Base-by-base conservation (phyloP, 1,140 invertebrate genomes). In the Drosophila tani region DNA sequence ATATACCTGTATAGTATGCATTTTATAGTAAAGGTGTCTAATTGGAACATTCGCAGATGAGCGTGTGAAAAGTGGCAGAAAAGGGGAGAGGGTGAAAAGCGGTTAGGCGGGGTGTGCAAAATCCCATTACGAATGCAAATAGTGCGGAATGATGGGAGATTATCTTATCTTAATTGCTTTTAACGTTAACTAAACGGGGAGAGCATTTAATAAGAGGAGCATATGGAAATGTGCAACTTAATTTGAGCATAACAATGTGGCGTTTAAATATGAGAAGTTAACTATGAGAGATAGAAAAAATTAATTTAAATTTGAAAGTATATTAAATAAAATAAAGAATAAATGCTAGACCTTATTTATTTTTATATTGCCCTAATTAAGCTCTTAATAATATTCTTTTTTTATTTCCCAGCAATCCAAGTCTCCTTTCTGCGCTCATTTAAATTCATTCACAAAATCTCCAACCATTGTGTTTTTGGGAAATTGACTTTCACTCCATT, bases 91-190 rank as follows among this genome's bases (percentile, higher is more conserved):
- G 27, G 17, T 40, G 6, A 8, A 45, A 35, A 40, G 68, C 59
- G 47, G 46, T 21, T 43, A 24, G 46, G 58, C 19, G 24, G 49
- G 69, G 71, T 40, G 60, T 70, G 63, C 57, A 82, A 85, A 55
- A 85, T 76, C 82, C 76, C 74, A 78, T 85, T 85, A 81, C 40
- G 46, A 78, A 85, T 85, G 82, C 82, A 85, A 85, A 81, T 85
- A 85, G 67, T 67, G 45, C 67, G 67, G 67, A 70, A 70, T 70
- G 67, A 68, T 68, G 67, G 67, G 47, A 51, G 64, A 70, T 70
- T 68, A 70, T 70, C 67, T 70, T 56, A 68, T 70, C 67, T 70
- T 70, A 70, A 70, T 70, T 70, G 67, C 67, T 56, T 70, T 56
- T 41, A 43, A 43, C 38, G 29, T 46, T 68, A 70, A 70, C 67